Conservation (phyloP, 2,113 vertebrate species). For the Bubo bubo region DNA sequence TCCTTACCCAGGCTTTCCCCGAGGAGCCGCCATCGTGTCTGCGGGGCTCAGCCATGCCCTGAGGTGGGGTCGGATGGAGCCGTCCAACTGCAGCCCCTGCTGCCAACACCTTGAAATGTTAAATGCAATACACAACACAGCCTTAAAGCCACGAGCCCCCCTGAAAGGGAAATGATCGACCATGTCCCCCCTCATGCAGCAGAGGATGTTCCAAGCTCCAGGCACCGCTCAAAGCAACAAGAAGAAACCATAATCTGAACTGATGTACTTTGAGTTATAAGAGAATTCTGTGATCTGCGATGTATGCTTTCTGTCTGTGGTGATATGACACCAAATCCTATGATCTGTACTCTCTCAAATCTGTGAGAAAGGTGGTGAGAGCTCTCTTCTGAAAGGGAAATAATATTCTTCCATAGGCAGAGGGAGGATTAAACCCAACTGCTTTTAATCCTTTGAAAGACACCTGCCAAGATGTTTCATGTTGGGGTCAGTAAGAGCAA, state of each 20-base stretch:
- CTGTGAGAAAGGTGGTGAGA: neutral
- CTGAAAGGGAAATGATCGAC: neutral
- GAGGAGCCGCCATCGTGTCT: rapidly evolving
- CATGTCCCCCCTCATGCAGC: rapidly evolving
- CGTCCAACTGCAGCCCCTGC: neutral
- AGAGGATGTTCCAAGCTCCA: neutral
- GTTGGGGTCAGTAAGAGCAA: neutral
- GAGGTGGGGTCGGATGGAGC: too few species aligned
- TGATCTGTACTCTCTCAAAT: neutral
- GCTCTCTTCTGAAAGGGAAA: neutral
- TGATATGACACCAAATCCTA: neutral
- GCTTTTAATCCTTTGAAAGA: neutral
- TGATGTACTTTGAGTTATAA: neutral
- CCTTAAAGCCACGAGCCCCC: neutral
- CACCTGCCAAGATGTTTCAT: neutral
- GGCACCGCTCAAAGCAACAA: neutral
- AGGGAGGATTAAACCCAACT: neutral
- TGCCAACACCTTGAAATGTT: neutral
- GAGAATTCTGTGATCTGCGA: neutral
- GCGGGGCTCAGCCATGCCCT: neutral
- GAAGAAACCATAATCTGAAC: neutral
- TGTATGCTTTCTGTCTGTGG: neutral
- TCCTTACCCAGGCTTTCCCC: too few species aligned
- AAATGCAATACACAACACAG: neutral
- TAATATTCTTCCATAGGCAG: neutral